Base-by-base conservation (phyloP, 2,797 vertebrate species). In the Enteromius argenteus region DNA sequence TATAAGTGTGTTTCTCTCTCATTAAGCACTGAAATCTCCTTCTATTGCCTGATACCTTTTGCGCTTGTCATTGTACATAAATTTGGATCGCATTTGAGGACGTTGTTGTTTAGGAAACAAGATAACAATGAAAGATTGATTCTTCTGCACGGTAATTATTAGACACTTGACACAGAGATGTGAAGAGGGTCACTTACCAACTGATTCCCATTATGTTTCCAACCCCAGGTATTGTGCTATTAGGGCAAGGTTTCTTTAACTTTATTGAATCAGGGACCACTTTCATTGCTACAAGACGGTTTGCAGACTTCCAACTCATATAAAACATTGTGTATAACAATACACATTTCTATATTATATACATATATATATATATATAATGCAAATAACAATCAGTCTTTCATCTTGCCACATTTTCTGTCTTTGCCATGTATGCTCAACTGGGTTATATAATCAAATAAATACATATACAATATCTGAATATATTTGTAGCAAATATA, bases 21-120 rank as follows among this genome's bases (percentile, higher is more conserved):
- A 83, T 68, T 83, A 83, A 83, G 49, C 6, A 58, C 23, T 44
- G 62, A 77, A 71, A 76, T 83, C 74, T 56, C 60, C 23, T 77
- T 77, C 23, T n/a, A 58, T 76, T 76, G 62, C 49, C 35, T 77
- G 73, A 77, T 77, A 35, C 35, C 4, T 44, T 83, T 39, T 49
- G 42, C 37, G 7, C 27, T 42, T 76, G 17, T 42, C 60, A 42
- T 67, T 39, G 30, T 64, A 62, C 58, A 82, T 74, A 62, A 51
- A 73, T 62, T 37, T 62, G 27, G 69, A 73, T 81, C 10, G 35
- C 35, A 64, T 75, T 68, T 56, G 17, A 49, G 58, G 4, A 49
- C 37, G 19, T 42, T 74, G 32, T 49, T 73, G 30, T 82, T 30
- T 37, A n/a, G 49, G 62, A 68, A 68, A 83, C 35, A 56, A 58